Conservation (phyloP, 1,140 invertebrate species). For the Carcinoscorpius rotundicauda region DNA sequence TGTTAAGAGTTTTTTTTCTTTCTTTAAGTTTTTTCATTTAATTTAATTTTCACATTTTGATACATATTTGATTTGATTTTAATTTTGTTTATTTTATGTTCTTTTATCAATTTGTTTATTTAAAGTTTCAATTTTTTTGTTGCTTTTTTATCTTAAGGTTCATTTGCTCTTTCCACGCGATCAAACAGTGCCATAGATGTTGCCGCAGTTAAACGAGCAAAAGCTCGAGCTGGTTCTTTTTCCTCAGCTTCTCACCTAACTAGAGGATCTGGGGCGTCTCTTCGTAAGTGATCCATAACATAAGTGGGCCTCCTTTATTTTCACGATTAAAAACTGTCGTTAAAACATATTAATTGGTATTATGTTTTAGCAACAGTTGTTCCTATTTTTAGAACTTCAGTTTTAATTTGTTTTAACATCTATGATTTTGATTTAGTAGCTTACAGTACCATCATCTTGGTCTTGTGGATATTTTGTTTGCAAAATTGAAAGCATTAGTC, state of each 20-base stretch:
- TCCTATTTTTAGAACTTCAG: not conserved
- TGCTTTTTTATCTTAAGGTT: not conserved
- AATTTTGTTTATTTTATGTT: not conserved
- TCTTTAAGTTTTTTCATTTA: too few relatives aligned
- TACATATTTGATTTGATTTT: too few relatives aligned
- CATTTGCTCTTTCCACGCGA: conserved; percentile 30
- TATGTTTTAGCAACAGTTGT: not conserved
- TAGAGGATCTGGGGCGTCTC: conserved; percentile 51
- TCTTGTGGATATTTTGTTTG: not conserved
- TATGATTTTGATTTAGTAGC: not conserved
- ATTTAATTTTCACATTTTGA: too few relatives aligned
- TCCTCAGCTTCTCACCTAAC: conserved; percentile 54
- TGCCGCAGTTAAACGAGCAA: conserved; percentile 70
- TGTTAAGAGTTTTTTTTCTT: too few relatives aligned
- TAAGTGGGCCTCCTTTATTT: not conserved
- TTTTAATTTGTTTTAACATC: not conserved
- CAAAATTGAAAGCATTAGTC: not conserved
- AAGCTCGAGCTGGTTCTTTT: conserved; percentile 63
- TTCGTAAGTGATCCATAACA: conserved; percentile 48
- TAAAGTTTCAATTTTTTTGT: not conserved
- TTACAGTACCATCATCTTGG: not conserved
- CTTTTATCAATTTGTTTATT: not conserved
- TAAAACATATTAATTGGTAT: not conserved
- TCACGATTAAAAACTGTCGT: not conserved
- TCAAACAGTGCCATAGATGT: conserved; percentile 89